Percentiles rank a stretch among this genome's conserved stretches.
phyloP scores from a whole-genome alignment of 2,888 invertebrate genomes.

The Perizoma affinitatum region DNA sequence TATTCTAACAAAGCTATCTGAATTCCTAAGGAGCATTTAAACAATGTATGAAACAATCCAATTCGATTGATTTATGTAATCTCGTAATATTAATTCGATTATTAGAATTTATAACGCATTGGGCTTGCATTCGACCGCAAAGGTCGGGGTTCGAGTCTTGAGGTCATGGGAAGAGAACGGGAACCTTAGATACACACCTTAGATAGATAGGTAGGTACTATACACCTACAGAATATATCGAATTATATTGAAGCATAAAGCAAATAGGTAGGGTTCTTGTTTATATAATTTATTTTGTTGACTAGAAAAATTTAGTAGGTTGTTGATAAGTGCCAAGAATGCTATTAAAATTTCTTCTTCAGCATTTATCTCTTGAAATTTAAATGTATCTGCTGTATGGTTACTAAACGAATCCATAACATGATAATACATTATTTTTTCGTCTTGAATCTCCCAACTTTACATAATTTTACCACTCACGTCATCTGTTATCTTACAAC shows the following conservation, averaged over 20 bases:
- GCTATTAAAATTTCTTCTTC: too few relatives aligned
- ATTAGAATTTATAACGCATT: constrained; percentile 28
- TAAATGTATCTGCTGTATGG: too few relatives aligned
- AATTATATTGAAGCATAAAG: background rate
- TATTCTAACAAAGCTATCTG: too few relatives aligned
- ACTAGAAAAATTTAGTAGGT: too few relatives aligned
- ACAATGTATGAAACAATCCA: background rate
- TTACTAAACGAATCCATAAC: too few relatives aligned
- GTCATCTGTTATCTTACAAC: constrained; percentile 43
- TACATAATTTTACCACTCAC: constrained; percentile 23
- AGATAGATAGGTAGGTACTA: constrained; percentile 3
- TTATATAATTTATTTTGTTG: too few relatives aligned
- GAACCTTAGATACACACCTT: constrained; percentile 1
- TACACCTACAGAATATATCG: background rate
- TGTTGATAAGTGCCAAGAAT: too few relatives aligned
- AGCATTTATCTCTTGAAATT: too few relatives aligned
- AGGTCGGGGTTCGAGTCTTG: constrained; percentile 30
- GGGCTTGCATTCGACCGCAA: constrained; percentile 21
- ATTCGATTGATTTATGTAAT: constrained; percentile 23
- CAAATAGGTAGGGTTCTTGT: too few relatives aligned
- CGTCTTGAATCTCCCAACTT: background rate
- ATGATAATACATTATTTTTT: too few relatives aligned
- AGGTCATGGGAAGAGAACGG: constrained; percentile 31
- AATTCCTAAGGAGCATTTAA: background rate
- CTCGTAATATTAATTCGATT: constrained; percentile 27